Percentiles rank a stretch among this genome's conserved stretches.
Evolutionary conservation across 2,888 invertebrate species (phyloP).

Genomic region (Ochropacha duplaris): DNA sequence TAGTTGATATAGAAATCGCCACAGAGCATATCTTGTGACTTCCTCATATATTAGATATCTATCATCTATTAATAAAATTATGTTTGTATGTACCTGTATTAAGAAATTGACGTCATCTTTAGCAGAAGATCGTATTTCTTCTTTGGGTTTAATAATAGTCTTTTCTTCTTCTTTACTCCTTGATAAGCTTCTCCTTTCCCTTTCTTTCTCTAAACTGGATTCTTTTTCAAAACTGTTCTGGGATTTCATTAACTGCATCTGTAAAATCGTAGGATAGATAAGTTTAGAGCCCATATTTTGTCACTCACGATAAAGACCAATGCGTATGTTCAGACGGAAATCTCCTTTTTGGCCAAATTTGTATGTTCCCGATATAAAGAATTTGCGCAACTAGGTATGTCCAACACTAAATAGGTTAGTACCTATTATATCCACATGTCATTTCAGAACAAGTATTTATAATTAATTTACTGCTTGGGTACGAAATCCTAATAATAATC

Average conservation of each 20-base stretch:
- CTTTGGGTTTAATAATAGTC: constrained; percentile 47
- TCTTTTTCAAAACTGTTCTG: constrained; percentile 82
- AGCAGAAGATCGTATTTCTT: constrained; percentile 50
- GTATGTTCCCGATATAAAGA: not conserved
- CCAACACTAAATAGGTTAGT: no score
- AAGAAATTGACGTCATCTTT: constrained; percentile 78
- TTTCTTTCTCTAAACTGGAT: constrained; percentile 75
- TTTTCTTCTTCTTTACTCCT: constrained; percentile 77
- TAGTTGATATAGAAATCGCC: no score
- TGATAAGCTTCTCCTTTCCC: constrained; percentile 71
- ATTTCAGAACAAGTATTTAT: not conserved
- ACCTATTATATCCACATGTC: not conserved
- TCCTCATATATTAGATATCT: no score
- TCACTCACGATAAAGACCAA: not conserved
- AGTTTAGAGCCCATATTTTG: not conserved
- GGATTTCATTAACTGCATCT: constrained; percentile 81
- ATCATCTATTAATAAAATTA: not conserved
- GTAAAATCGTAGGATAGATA: no score
- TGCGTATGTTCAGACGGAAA: no score
- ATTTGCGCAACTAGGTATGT: not conserved
- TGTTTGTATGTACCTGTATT: constrained; percentile 74
- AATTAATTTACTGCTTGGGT: not conserved
- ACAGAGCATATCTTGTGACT: no score
- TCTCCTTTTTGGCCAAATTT: no score
- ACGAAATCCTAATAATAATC: no score